phyloP scores from a whole-genome alignment of 2,797 vertebrate genomes.

The Eleutherodactylus coqui region DNA sequence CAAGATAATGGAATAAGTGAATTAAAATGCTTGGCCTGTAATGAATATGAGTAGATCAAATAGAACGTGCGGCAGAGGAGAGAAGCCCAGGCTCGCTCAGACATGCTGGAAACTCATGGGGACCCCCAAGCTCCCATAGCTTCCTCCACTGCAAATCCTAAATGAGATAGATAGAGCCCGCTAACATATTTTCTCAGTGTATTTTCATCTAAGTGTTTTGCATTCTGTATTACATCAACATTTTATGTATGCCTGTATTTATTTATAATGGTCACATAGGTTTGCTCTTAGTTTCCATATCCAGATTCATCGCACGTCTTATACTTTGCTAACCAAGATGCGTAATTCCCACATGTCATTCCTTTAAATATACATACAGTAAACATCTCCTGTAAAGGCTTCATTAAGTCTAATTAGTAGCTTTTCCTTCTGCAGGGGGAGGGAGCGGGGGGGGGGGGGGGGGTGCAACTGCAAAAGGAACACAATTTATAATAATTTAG shows the following conservation, averaged over 20 bases:
- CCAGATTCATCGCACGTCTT: not conserved
- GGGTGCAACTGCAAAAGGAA: not conserved
- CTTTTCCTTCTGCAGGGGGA: not conserved
- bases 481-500: constrained; percentile 24
- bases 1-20: constrained; percentile 43
- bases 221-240: not conserved
- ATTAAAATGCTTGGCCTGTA: constrained; percentile 43
- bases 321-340: not conserved
- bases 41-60: constrained; percentile 23
- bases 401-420: constrained; percentile 25
- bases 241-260: not conserved
- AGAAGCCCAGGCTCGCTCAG: not conserved
- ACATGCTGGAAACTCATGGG: constrained; percentile 1
- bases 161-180: not conserved
- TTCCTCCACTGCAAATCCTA: not conserved
- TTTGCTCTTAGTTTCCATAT: not conserved
- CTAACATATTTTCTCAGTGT: not conserved
- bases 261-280: not conserved
- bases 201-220: not conserved
- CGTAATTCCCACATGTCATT: not conserved
- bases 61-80: not conserved
- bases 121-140: not conserved
- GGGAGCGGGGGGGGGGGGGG: no score
- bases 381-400: constrained; percentile 9
- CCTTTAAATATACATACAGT: not conserved